A percentile compares a stretch with the other conserved stretches of the same genome.
Conservation (phyloP, 2,113 vertebrate genomes). For the Cyprinodon brontotheroides region DNA sequence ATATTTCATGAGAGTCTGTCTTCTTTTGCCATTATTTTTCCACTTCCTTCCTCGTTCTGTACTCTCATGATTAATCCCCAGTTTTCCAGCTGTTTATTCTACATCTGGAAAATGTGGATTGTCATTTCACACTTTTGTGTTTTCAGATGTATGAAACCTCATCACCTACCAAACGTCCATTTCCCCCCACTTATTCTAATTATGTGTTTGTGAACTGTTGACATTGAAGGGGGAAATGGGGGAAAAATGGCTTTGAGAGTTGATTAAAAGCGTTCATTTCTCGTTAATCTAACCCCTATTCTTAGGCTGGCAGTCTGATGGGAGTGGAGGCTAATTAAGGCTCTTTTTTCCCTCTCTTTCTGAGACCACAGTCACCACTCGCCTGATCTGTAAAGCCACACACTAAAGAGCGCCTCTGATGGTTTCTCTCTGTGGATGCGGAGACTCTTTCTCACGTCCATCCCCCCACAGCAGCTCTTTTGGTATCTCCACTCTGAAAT, state of each 20-base stretch:
- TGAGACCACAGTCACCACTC: conserved; percentile 55
- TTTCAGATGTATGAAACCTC: conserved; percentile 65
- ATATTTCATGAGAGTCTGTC: conserved; percentile 22
- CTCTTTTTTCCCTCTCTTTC: conserved; percentile 25
- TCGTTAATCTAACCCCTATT: conserved; percentile 66
- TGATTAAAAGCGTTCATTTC: conserved; percentile 65
- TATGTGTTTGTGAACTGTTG: conserved; percentile 64
- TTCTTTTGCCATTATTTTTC: conserved; percentile 20
- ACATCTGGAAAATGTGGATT: conserved; percentile 53
- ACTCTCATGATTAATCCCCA: conserved; percentile 16
- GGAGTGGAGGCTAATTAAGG: conserved; percentile 68
- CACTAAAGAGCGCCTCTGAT: conserved; percentile 60
- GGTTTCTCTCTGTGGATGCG: conserved; percentile 58
- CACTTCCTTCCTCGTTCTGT: conserved; percentile 10
- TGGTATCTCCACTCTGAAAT: conserved; percentile 30
- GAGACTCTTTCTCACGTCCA: conserved; percentile 54
- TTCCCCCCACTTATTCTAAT: conserved; percentile 58
- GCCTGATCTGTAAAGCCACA: conserved; percentile 65
- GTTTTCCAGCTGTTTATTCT: conserved; percentile 31
- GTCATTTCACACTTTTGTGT: conserved; percentile 69
- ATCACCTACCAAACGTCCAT: conserved; percentile 58
- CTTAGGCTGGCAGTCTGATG: conserved; percentile 51
- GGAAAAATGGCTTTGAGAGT: conserved; percentile 55
- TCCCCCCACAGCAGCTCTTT: conserved; percentile 32
- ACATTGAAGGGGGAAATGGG: conserved; percentile 12